phyloP scores from a whole-genome alignment of 2,797 vertebrate species.

The Eurystomus glaucurus region DNA sequence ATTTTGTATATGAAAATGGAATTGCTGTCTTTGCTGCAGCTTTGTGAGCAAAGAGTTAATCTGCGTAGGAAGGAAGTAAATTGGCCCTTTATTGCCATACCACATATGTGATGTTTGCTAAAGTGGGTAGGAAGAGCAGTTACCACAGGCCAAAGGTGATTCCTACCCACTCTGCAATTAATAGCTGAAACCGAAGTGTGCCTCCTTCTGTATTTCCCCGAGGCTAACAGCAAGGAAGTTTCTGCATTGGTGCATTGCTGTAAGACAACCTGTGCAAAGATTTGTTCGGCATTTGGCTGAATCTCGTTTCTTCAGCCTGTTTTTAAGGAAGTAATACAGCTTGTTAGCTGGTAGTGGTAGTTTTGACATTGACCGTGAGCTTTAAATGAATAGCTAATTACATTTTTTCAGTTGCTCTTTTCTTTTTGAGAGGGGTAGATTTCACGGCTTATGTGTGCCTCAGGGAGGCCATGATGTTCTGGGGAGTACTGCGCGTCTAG shows the following conservation, averaged over 20 bases:
- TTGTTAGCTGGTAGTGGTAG: neutral
- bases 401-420: neutral
- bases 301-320: neutral
- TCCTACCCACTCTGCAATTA: neutral
- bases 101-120: neutral
- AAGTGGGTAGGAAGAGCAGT: neutral
- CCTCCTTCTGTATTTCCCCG: neutral
- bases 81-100: neutral
- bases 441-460: neutral
- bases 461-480: accelerated
- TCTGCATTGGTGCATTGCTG: neutral
- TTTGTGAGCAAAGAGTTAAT: slow-evolving; percentile 6
- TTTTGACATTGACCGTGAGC: neutral
- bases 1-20: neutral
- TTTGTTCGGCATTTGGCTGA: neutral
- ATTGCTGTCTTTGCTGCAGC: neutral
- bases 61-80: neutral
- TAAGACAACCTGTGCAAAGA: accelerated
- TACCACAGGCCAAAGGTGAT: slow-evolving; percentile 10
- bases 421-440: neutral
- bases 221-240: neutral
- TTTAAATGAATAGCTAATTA: neutral
- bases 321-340: neutral
- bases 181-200: neutral
- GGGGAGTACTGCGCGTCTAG: accelerated